Conservation (phyloP, 2,113 vertebrate species). For the Chloroceryle aenea region DNA sequence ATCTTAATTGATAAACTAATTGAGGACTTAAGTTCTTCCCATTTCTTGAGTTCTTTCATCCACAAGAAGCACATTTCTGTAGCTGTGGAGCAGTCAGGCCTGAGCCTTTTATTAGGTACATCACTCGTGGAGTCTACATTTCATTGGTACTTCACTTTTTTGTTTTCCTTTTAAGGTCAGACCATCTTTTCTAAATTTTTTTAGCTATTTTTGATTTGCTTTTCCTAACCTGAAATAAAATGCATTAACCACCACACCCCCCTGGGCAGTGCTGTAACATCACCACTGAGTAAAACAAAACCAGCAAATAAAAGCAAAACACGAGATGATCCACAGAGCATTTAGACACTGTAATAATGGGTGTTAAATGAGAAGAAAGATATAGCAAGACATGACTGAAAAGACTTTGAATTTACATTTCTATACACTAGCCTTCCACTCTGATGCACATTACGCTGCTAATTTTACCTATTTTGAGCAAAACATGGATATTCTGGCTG, state of each 20-base stretch:
- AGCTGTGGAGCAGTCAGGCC: background rate
- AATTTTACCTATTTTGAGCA: constrained; percentile 19
- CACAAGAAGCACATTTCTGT: constrained; percentile 4
- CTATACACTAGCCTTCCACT: constrained; percentile 81
- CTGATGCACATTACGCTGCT: constrained; percentile 73
- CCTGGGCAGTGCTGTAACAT: background rate
- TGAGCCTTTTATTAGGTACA: background rate
- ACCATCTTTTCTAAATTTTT: background rate
- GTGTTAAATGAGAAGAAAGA: background rate
- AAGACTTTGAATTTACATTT: constrained; percentile 45
- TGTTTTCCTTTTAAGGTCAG: background rate
- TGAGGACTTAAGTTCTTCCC: background rate
- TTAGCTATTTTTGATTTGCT: background rate
- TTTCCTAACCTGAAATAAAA: background rate
- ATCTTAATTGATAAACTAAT: background rate
- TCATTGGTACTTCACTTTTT: background rate
- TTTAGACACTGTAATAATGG: background rate
- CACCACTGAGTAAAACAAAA: background rate
- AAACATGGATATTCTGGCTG: background rate
- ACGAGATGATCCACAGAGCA: background rate
- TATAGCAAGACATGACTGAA: background rate
- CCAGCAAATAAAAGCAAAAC: background rate
- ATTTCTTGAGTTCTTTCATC: background rate
- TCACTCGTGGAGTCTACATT: background rate
- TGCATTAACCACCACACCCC: background rate